phyloP scores from a whole-genome alignment of 2,888 invertebrate genomes.

The Eupithecia subumbrata region DNA sequence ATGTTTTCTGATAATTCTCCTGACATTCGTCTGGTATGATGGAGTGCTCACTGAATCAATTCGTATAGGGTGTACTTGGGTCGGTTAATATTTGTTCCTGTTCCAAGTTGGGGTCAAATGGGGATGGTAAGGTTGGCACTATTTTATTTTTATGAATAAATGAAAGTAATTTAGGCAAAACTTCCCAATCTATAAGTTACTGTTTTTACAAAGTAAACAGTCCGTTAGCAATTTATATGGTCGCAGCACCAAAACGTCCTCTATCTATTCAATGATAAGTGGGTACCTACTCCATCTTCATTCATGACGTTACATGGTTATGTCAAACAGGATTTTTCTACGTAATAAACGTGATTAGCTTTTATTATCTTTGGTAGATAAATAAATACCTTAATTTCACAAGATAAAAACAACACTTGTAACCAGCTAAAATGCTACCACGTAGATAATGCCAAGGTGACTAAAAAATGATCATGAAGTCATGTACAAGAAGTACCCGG shows the following conservation, averaged over 20 bases:
- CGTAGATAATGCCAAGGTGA: not conserved
- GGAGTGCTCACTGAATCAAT: conserved; percentile 26
- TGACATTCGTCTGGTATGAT: conserved; percentile 16
- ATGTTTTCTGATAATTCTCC: conserved; percentile 8
- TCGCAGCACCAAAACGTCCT: too few relatives aligned
- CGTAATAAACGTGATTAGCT: not conserved
- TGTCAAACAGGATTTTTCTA: not conserved
- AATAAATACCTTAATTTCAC: too few relatives aligned
- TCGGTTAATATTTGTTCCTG: not conserved
- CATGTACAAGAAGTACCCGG: not conserved
- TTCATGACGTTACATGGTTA: not conserved
- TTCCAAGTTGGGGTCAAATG: not conserved
- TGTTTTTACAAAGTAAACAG: not conserved
- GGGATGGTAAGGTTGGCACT: not conserved
- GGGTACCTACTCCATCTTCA: not conserved
- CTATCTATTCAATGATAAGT: too few relatives aligned
- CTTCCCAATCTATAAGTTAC: not conserved
- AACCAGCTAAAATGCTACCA: not conserved
- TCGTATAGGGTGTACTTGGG: conserved; percentile 7
- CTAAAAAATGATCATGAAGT: not conserved
- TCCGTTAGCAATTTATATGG: not conserved
- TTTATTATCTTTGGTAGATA: not conserved
- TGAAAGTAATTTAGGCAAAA: too few relatives aligned
- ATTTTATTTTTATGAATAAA: not conserved
- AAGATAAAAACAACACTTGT: not conserved